Base-by-base conservation (phyloP, 2,113 vertebrate genomes). In the Phodopus roborovskii region DNA sequence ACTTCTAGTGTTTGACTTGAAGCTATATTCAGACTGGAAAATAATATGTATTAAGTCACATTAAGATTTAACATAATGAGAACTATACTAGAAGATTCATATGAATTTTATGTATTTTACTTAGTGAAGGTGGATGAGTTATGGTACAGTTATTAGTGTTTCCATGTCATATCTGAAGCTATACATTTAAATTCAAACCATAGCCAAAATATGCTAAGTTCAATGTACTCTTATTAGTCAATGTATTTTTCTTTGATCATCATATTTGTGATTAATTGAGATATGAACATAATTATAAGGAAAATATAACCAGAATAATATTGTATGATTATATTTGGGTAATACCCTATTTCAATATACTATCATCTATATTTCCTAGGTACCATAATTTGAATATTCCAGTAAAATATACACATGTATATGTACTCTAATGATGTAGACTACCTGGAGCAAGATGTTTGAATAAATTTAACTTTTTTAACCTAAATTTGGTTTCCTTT, bases 61-160 rank as follows among this genome's bases (percentile, higher is more conserved):
- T 79, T 88, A 92, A 90, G 3, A 1, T 88, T 88, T 93, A 94
- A 96, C 82, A 83, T 79, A 82, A 74, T 84, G 33, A 91, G 93
- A 95, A 75, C 12, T 30, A n/a, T 53, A 94, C 86, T 93, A 85
- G 75, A 94, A 90, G 33, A 82, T 96, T 90, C n/a, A 79, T 86
- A n/a, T 93, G 50, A 10, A 74, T 66, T 71, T 62, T 19, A 88
- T 64, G 48, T 68, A 78, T 90, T 98, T 88, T 83, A 71, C 9
- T 13, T 48, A 16, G 62, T 66, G 5, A 85, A 85, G 42, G 17
- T 20, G 28, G 28, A 8, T 45, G 82, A 45, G 1, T 48, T 77
- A 75, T 60, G 5, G 1, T 10, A 81, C 68, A 79, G 60, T 92
- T 92, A 82, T 77, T 93, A 45, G 58, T 92, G 8, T 73, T 97